phyloP scores from a whole-genome alignment of 2,797 vertebrate species.

The Alcedo quadribrachys region DNA sequence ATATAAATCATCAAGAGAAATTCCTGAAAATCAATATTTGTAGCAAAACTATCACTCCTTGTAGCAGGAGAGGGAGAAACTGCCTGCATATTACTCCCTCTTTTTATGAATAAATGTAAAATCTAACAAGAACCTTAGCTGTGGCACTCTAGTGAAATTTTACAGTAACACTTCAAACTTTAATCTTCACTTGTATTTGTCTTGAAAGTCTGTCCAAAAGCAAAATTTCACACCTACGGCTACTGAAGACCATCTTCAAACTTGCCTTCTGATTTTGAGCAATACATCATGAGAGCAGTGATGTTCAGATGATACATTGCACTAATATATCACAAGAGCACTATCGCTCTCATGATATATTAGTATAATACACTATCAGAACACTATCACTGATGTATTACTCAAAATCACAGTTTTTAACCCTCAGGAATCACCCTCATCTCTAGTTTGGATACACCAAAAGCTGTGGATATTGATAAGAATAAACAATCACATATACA shows the following conservation, averaged over 20 bases:
- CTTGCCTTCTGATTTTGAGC: conserved; percentile 66
- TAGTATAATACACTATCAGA: conserved; percentile 70
- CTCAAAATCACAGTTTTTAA: conserved; percentile 66
- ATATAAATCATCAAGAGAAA: not conserved
- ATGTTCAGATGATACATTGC: conserved; percentile 69
- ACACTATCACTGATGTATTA: conserved; percentile 74
- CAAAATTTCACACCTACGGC: conserved; percentile 47
- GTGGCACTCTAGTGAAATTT: not conserved
- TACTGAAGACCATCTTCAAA: conserved; percentile 65
- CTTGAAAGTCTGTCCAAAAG: conserved; percentile 50
- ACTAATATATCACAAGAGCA: conserved; percentile 70
- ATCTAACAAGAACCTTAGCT: not conserved
- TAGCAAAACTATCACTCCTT: not conserved
- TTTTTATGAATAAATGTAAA: conserved; percentile 5
- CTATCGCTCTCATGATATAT: conserved; percentile 64
- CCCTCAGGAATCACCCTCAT: conserved; percentile 41
- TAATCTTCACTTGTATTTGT: conserved; percentile 34
- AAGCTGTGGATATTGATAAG: conserved; percentile 17
- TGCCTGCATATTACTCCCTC: not conserved
- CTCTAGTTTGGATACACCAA: not conserved
- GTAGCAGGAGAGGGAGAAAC: not conserved
- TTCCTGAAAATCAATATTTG: not conserved
- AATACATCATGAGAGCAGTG: conserved; percentile 63
- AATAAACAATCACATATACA: not conserved
- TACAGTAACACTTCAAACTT: not conserved